Conservation (phyloP, 2,888 invertebrate genomes). For the Cataglyphis altisquamis region DNA sequence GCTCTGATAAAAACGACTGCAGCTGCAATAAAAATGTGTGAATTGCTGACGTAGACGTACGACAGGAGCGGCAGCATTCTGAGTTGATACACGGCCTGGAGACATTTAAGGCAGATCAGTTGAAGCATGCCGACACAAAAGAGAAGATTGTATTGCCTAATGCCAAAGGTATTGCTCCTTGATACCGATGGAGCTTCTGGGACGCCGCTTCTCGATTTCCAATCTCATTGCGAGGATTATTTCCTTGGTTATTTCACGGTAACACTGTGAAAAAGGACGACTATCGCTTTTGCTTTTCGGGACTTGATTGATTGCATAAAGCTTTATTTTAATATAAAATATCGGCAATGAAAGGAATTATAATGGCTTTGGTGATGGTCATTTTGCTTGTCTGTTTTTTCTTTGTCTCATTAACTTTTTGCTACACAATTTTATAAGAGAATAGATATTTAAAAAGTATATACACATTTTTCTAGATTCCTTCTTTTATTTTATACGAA, state of each 20-base stretch:
- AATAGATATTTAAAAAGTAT: not conserved
- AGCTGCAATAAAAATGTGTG: conserved; percentile 57
- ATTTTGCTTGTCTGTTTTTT: not conserved
- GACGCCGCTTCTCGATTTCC: not conserved
- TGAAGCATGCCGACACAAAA: conserved; percentile 92
- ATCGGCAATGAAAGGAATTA: not conserved
- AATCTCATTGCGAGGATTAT: not conserved
- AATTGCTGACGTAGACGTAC: conserved; percentile 87
- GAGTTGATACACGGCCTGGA: conserved; percentile 93
- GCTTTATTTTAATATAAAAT: not conserved
- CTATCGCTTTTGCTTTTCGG: conserved; percentile 53
- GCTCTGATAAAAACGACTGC: conserved; percentile 22
- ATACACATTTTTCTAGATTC: conserved; percentile 3
- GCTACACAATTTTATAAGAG: not conserved
- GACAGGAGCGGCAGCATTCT: conserved; percentile 91
- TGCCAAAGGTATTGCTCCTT: conserved; percentile 90
- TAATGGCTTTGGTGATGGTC: conserved; percentile 1
- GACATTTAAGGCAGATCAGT: conserved; percentile 91
- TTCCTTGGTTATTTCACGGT: not conserved
- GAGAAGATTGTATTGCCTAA: conserved; percentile 95
- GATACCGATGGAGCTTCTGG: conserved; percentile 12
- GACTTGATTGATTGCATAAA: conserved; percentile 46
- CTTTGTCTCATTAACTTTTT: conserved; percentile 6
- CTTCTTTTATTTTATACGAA: conserved; percentile 18
- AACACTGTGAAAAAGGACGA: not conserved